Conservation (phyloP, 2,888 invertebrate species). For the Dysmachus trigonus region DNA sequence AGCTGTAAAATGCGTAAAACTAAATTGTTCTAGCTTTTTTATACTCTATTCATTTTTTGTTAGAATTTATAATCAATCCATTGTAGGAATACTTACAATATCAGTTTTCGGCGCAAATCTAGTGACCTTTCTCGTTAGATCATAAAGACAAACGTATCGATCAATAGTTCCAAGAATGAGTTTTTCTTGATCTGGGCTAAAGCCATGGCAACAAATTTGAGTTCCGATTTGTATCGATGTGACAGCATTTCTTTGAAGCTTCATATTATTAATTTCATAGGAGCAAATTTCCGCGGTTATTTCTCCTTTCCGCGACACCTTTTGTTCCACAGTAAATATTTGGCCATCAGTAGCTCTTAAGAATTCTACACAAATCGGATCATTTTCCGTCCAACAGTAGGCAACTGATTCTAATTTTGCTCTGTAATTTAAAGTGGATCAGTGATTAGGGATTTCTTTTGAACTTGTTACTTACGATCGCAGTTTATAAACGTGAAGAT, state of each 20-base stretch:
- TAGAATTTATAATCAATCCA: background rate
- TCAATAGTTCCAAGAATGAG: conserved; percentile 85
- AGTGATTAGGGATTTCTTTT: conserved; percentile 45
- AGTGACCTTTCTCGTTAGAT: conserved; percentile 78
- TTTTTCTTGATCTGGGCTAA: conserved; percentile 78
- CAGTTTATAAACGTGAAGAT: conserved; percentile 82
- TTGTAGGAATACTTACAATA: conserved; percentile 71
- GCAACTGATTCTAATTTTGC: conserved; percentile 78
- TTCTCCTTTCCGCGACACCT: conserved; percentile 75
- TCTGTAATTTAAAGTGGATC: conserved; percentile 62
- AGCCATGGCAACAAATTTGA: conserved; percentile 72
- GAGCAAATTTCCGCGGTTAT: conserved; percentile 77
- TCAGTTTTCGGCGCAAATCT: conserved; percentile 76
- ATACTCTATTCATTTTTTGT: background rate
- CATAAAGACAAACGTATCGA: conserved; percentile 82
- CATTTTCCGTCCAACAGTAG: conserved; percentile 86
- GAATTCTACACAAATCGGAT: conserved; percentile 83
- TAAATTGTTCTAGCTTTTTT: background rate
- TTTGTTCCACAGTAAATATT: conserved; percentile 84
- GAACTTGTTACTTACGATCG: conserved; percentile 67
- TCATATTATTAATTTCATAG: conserved; percentile 67
- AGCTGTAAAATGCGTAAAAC: background rate
- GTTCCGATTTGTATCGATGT: conserved; percentile 77
- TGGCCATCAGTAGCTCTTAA: conserved; percentile 76
- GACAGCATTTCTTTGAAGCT: conserved; percentile 73